A percentile compares a stretch with the other conserved stretches of the same genome.
These are phyloP conservation scores for Enteromius afrohamiltoni DNA, from an alignment of 2,797 vertebrate species.

Conservation along the genomic window DNA sequence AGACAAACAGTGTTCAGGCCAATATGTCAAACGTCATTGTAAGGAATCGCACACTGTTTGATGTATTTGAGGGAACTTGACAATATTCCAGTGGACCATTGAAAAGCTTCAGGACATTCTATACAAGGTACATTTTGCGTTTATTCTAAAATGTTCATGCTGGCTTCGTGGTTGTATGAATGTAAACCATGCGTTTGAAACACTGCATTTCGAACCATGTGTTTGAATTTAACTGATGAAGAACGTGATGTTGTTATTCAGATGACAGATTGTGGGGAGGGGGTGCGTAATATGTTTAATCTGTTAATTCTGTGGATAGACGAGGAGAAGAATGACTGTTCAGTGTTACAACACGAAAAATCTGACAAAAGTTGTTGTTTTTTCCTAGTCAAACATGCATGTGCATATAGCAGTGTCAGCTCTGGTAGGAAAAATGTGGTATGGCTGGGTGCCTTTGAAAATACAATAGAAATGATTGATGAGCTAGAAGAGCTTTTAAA, in stretches of 20 bases:
- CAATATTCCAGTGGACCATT: not conserved
- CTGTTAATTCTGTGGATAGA: constrained; percentile 18
- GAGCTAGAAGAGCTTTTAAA: constrained; percentile 36
- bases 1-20: constrained; percentile 23
- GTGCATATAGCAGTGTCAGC: constrained; percentile 8
- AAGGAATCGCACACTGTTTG: not conserved
- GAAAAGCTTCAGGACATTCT: not conserved
- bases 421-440: constrained; percentile 34
- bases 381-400: constrained; percentile 19
- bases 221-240: constrained; percentile 53
- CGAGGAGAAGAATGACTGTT: constrained; percentile 10
- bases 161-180: constrained; percentile 62
- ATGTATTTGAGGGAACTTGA: not conserved
- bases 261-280: constrained; percentile 1
- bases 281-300: not conserved
- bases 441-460: constrained; percentile 40
- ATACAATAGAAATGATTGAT: constrained; percentile 51
- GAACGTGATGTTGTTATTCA: constrained; percentile 1
- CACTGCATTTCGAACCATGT: constrained; percentile 56
- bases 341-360: not conserved
- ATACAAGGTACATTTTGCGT: constrained; percentile 67
- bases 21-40: constrained; percentile 8
- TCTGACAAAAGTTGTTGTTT: constrained; percentile 16
- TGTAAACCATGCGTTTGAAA: constrained; percentile 65
- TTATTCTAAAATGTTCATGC: constrained; percentile 66